Percentiles rank a stretch among this genome's conserved stretches.
Evolutionary conservation across 2,113 vertebrate species (phyloP).

Genomic region (Baryphthengus martii): DNA sequence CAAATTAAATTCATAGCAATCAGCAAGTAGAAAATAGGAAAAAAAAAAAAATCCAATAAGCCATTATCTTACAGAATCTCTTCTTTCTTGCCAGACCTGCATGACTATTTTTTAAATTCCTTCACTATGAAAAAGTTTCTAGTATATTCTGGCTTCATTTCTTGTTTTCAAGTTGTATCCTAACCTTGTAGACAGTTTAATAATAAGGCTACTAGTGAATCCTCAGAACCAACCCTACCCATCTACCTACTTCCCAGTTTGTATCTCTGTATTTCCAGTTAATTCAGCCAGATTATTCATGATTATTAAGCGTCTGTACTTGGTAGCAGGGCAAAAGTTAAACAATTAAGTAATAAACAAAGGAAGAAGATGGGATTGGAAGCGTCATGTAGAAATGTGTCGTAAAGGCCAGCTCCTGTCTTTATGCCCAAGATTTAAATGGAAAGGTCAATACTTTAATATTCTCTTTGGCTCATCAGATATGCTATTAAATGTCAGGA

Average conservation of each 20-base stretch:
- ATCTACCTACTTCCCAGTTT: neutral
- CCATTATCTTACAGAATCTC: neutral
- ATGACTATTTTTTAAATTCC: neutral
- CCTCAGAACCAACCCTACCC: neutral
- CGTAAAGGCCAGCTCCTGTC: neutral
- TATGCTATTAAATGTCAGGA: constrained; percentile 24
- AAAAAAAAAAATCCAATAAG: neutral
- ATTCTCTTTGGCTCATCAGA: constrained; percentile 9
- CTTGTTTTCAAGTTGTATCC: neutral
- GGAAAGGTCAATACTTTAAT: constrained; percentile 31
- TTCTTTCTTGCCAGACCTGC: neutral
- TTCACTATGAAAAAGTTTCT: neutral
- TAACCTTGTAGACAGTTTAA: neutral
- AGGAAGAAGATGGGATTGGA: neutral
- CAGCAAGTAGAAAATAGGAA: neutral
- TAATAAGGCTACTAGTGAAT: neutral
- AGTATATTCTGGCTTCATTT: neutral
- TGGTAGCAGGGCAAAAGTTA: constrained; percentile 2
- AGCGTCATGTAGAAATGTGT: neutral
- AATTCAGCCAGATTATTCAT: neutral
- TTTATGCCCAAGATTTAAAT: neutral
- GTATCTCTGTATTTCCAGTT: neutral
- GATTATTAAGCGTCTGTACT: neutral
- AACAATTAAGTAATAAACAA: neutral
- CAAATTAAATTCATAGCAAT: neutral